Evolutionary conservation across 2,113 vertebrate genomes (phyloP), one percentile per base, ranked within the genome.

Genomic region (Osmerus eperlanus): DNA sequence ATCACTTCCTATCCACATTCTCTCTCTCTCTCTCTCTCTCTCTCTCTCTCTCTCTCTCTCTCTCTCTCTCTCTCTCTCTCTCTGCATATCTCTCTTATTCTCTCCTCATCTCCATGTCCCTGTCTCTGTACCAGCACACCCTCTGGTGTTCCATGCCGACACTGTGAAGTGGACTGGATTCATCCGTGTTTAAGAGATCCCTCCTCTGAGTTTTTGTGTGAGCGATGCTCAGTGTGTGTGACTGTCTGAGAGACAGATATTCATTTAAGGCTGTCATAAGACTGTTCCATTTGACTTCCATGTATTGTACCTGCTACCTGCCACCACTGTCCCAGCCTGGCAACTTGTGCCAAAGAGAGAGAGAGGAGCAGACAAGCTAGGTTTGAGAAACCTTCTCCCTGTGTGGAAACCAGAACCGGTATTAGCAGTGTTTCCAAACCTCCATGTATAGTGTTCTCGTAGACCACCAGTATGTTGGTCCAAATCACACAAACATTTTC

Each of bases 401-500:
- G 25, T 28, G 2, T 28, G 25, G 25, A 2, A 28, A 28, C 25
- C 25, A 28, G 25, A 19, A 11, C 56, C n/a, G 23, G 19, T 15
- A 21, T 25, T 9, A 64, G 75, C 51, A 60, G 74, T 59, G 67
- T 77, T 3, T 56, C 54, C 15, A 15, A 56, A 15, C 14, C 14
- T 21, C 18, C 58, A 19, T 16, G 55, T 16, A 19, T 21, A 23
- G n/a, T 25, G 58, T 23, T 60, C 58, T 60, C n/a, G 1, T 60
- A 15, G 58, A 21, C 58, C 19, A 8, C 4, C 58, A 13, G 32
- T 51, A 9, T 13, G 15, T 21, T 70, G 73, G 77, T 82, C 21
- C 83, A 86, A 86, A 88, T 87, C 81, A 82, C 85, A 88, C 80
- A 64, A 65, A 83, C 75, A 85, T 89, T 89, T 91, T 91, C 89